Percentiles rank a stretch among this genome's conserved stretches.
These are phyloP conservation scores for Hemichromis elongatus DNA, from an alignment of 2,113 vertebrate genomes.

Conservation along the genomic window DNA sequence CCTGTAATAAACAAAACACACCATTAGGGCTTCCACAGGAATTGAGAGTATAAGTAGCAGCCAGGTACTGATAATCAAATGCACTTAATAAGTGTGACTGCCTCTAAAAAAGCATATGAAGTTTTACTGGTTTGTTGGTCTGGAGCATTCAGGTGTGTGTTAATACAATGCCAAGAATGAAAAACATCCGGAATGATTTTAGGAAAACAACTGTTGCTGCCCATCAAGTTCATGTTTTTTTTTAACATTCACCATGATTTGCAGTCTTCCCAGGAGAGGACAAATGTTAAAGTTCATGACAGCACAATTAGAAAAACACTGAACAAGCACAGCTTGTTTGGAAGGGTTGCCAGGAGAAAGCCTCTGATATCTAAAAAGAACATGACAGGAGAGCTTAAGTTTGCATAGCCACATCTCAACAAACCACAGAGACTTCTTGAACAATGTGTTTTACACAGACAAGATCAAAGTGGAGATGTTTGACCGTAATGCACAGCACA, in stretches of 20 bases:
- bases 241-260: neutral
- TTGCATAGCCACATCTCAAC: neutral
- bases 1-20: neutral
- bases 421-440: neutral
- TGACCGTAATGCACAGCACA: neutral
- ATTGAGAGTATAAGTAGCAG: neutral
- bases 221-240: neutral
- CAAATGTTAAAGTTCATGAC: neutral
- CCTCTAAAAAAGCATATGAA: neutral
- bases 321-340: neutral
- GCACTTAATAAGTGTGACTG: neutral
- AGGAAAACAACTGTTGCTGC: neutral
- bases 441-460: neutral
- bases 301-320: neutral
- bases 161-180: neutral
- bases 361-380: neutral
- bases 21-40: neutral
- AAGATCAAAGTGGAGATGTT: neutral
- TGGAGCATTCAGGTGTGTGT: neutral
- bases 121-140: neutral
- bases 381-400: neutral
- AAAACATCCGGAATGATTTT: neutral
- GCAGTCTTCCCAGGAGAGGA: neutral
- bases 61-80: no score
- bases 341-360: neutral